Conservation (phyloP, 1,140 invertebrate genomes). For the Delia radicum region DNA sequence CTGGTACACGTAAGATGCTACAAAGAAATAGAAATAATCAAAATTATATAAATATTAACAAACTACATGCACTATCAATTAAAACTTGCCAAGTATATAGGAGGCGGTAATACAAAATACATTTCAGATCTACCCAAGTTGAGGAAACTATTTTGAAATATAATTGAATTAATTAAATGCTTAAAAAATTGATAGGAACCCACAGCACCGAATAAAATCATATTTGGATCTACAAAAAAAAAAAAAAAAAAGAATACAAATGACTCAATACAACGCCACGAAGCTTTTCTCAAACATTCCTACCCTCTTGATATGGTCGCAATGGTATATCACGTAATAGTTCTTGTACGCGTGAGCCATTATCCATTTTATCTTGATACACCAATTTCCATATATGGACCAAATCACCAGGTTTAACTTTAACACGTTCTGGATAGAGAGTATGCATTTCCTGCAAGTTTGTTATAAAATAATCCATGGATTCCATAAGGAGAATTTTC, state of each 20-base stretch:
- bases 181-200: conserved; percentile 59
- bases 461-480: conserved; percentile 53
- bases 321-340: conserved; percentile 56
- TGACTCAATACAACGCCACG: neutral
- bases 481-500: conserved; percentile 56
- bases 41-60: conserved; percentile 50
- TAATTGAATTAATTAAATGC: conserved; percentile 60
- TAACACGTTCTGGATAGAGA: conserved; percentile 46
- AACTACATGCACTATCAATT: conserved; percentile 50
- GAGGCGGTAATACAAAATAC: conserved; percentile 59
- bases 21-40: neutral
- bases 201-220: conserved; percentile 60
- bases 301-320: conserved; percentile 36
- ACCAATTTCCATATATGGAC: conserved; percentile 60
- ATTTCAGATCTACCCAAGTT: conserved; percentile 60
- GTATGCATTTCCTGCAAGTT: conserved; percentile 40
- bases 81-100: conserved; percentile 59
- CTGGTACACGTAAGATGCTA: conserved; percentile 46
- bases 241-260: neutral
- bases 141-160: conserved; percentile 59
- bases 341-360: conserved; percentile 58
- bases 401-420: conserved; percentile 57
- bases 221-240: conserved; percentile 46
- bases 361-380: conserved; percentile 62
- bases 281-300: neutral